Conservation (phyloP, 2,888 invertebrate genomes). For the Epirrita christyi region DNA sequence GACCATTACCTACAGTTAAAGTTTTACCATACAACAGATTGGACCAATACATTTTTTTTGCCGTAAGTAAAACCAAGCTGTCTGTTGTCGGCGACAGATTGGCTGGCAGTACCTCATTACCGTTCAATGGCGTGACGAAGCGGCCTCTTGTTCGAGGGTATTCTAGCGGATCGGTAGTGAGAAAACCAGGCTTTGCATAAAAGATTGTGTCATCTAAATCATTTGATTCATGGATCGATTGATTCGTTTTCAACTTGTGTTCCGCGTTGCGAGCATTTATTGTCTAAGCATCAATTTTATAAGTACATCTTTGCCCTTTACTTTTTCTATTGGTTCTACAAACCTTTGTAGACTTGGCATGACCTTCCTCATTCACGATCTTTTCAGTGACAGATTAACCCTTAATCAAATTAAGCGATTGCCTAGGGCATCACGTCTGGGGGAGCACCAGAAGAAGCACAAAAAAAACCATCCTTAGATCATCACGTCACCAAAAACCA, state of each 20-base stretch:
- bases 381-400: too few species aligned
- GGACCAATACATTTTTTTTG: too few species aligned
- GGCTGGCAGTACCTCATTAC: conserved; percentile 46
- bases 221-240: conserved; percentile 6
- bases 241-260: too few species aligned
- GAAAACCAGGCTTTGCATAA: conserved; percentile 24
- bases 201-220: conserved; percentile 20
- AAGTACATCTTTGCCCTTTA: background rate
- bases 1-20: too few species aligned
- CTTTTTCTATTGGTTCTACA: background rate
- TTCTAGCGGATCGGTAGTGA: conserved; percentile 42
- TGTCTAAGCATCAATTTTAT: background rate
- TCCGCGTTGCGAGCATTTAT: too few species aligned
- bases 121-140: conserved; percentile 58
- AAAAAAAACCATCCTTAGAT: too few species aligned
- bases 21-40: too few species aligned
- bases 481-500: too few species aligned
- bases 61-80: conserved; percentile 14
- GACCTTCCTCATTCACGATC: background rate
- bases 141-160: conserved; percentile 43
- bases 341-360: background rate
- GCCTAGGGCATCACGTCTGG: too few species aligned
- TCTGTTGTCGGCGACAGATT: conserved; percentile 46
- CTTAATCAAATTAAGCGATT: too few species aligned
- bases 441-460: too few species aligned